These are phyloP conservation scores for Zenarchopterus dispar DNA, from an alignment of 2,797 vertebrate genomes.

Conservation along the genomic window DNA sequence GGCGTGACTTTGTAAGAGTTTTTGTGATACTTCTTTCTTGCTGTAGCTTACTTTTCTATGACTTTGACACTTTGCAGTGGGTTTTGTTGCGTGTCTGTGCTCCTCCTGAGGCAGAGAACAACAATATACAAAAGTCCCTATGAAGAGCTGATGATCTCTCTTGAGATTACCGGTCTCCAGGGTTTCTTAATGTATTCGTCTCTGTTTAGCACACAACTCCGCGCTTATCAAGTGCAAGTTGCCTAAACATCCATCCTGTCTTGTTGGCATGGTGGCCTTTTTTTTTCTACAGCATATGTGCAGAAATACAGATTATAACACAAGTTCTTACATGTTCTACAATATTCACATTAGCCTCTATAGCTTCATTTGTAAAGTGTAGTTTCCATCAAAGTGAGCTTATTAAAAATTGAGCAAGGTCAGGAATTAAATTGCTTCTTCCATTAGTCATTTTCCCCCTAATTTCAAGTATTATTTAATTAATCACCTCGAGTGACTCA, in stretches of 20 bases:
- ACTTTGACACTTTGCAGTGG: constrained; percentile 58
- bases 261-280: constrained; percentile 51
- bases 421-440: constrained; percentile 82
- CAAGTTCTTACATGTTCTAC: constrained; percentile 76
- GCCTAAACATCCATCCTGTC: constrained; percentile 41
- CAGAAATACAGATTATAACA: constrained; percentile 67
- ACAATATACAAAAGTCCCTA: constrained; percentile 56
- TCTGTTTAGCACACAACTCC: constrained; percentile 60
- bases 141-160: constrained; percentile 73
- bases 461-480: constrained; percentile 82
- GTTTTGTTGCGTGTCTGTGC: constrained; percentile 39
- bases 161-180: constrained; percentile 59
- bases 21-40: constrained; percentile 29
- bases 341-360: constrained; percentile 74
- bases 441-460: constrained; percentile 84
- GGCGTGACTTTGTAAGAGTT: constrained; percentile 17
- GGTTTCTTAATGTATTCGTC: constrained; percentile 61
- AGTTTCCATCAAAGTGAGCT: constrained; percentile 74
- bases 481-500: constrained; percentile 77
- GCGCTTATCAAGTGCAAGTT: constrained; percentile 55
- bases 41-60: constrained; percentile 40
- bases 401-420: constrained; percentile 87
- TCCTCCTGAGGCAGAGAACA: constrained; percentile 55
- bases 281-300: constrained; percentile 39
- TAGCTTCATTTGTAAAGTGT: constrained; percentile 79